Conservation (phyloP, 2,113 vertebrate species). For the Sminthopsis crassicaudata region DNA sequence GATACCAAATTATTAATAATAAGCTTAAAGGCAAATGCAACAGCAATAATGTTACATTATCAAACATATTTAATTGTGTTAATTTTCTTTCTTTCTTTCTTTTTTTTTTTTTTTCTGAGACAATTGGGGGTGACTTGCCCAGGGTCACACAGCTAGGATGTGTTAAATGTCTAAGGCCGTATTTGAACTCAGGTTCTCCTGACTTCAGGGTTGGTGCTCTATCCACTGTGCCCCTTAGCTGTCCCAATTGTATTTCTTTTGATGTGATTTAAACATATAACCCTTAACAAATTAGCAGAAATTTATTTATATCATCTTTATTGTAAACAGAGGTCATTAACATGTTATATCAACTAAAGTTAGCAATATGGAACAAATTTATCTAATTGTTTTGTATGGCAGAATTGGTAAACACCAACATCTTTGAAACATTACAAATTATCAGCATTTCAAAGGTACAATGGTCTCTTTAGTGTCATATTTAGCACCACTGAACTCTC, state of each 20-base stretch:
- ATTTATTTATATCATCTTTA: constrained; percentile 62
- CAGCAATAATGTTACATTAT: background rate
- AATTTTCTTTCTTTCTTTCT: too few relatives aligned
- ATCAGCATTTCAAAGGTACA: constrained; percentile 36
- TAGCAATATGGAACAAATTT: constrained; percentile 45
- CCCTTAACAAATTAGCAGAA: constrained; percentile 33
- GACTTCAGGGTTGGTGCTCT: too few relatives aligned
- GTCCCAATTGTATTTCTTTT: background rate
- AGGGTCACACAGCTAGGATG: too few relatives aligned
- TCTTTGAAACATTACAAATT: constrained; percentile 34
- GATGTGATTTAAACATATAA: constrained; percentile 1
- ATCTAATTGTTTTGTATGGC: constrained; percentile 19
- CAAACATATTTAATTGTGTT: constrained; percentile 10
- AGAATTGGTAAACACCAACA: constrained; percentile 12
- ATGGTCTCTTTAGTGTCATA: constrained; percentile 33
- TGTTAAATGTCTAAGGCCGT: too few relatives aligned
- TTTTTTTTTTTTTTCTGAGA: too few relatives aligned
- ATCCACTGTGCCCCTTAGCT: too few relatives aligned
- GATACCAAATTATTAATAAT: background rate
- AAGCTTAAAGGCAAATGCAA: background rate
- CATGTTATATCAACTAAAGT: constrained; percentile 58
- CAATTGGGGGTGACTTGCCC: too few relatives aligned
- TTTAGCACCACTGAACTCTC: constrained; percentile 43
- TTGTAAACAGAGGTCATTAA: constrained; percentile 67
- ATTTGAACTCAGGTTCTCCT: too few relatives aligned